These are phyloP conservation scores for Zaprionus inermis DNA, from an alignment of 1,140 invertebrate genomes.

Conservation along the genomic window DNA sequence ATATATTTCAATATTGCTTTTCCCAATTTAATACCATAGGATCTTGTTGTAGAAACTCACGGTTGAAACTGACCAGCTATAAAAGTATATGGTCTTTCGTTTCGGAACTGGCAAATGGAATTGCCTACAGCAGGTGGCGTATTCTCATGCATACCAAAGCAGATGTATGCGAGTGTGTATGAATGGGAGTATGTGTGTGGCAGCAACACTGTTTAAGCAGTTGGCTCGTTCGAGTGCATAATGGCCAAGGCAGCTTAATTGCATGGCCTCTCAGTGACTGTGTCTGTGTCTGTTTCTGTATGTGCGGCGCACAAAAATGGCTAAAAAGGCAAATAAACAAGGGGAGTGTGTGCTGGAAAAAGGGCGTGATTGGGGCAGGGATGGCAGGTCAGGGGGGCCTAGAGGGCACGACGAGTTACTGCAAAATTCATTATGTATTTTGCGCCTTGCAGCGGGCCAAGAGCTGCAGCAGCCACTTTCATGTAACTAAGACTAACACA, in stretches of 20 bases:
- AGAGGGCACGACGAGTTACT: not conserved
- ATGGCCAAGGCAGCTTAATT: slow-evolving; percentile 64
- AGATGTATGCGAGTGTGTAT: slow-evolving; percentile 17
- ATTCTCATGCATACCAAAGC: not conserved
- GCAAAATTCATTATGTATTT: slow-evolving; percentile 66
- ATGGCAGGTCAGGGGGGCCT: no score
- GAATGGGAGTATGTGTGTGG: not conserved
- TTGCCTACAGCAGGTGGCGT: slow-evolving; percentile 2
- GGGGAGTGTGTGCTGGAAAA: slow-evolving; percentile 7
- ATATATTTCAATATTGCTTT: no score
- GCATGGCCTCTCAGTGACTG: slow-evolving; percentile 32
- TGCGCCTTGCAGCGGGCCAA: slow-evolving; percentile 35
- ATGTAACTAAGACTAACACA: slow-evolving; percentile 46
- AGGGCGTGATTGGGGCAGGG: no score
- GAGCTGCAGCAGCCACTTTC: slow-evolving; percentile 36
- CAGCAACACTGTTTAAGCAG: slow-evolving; percentile 21
- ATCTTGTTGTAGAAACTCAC: no score
- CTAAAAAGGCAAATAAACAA: slow-evolving; percentile 58
- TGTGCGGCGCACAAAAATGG: slow-evolving; percentile 44
- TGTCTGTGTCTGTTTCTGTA: not conserved
- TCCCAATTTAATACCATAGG: no score
- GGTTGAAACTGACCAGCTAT: no score
- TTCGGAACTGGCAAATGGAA: not conserved
- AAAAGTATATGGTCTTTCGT: no score
- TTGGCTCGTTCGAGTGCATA: slow-evolving; percentile 25